phyloP scores from a whole-genome alignment of 2,113 vertebrate species.

The Arenaria interpres region DNA sequence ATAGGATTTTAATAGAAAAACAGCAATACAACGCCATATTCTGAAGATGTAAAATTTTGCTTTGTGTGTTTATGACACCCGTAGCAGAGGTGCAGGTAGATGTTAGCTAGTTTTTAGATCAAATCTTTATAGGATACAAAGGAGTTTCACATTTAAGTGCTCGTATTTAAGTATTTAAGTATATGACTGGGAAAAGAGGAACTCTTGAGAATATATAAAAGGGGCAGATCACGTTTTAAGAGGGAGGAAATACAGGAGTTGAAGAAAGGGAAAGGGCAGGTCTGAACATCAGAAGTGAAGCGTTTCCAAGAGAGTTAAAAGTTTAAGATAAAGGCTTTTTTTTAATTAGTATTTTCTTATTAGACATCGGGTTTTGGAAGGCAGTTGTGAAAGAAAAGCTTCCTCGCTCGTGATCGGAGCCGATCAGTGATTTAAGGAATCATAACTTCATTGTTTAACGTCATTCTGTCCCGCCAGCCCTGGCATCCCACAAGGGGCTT shows the following conservation, averaged over 20 bases:
- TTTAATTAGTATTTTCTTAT: not conserved
- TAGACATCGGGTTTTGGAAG: not conserved
- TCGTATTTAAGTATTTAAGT: not conserved
- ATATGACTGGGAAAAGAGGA: not conserved
- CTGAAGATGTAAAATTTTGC: not conserved
- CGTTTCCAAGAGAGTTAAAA: not conserved
- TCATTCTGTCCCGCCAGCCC: constrained; percentile 57
- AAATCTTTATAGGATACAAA: not conserved
- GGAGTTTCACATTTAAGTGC: not conserved
- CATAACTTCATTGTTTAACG: constrained; percentile 35
- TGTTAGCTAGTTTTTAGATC: not conserved
- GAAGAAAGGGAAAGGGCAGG: not conserved
- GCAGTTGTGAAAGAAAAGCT: constrained; percentile 56
- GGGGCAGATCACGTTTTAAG: not conserved
- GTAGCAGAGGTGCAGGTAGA: not conserved
- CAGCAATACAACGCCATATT: not conserved
- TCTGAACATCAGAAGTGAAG: not conserved
- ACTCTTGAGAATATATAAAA: not conserved
- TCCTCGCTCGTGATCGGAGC: constrained; percentile 17
- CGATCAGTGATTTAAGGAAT: constrained; percentile 58
- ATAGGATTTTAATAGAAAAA: not conserved
- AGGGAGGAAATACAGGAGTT: not conserved
- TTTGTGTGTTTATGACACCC: not conserved
- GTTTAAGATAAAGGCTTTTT: not conserved
- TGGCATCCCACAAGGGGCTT: constrained; percentile 42